Base-by-base conservation (phyloP, 2,888 invertebrate species). In the Autographa gamma region DNA sequence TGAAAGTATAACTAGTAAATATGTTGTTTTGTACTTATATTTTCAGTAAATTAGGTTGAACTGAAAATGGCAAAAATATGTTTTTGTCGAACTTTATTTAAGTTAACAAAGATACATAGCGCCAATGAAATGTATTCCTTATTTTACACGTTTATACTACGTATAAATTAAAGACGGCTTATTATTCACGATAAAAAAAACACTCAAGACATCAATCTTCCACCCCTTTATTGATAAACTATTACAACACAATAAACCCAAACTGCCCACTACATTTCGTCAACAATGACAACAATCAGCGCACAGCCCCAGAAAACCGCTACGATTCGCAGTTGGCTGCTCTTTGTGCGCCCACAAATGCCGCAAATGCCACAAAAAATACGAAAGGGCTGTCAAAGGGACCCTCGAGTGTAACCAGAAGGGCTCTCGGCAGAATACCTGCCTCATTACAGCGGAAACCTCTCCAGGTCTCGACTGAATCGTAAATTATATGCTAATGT, bases 361-460 rank as follows among this genome's bases (percentile, higher is more conserved):
- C 62, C 43, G 13, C 31, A 60, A 64, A 63, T 56, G 59, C 62
- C 43, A 34, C 56, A 58, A 54, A 63, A 61, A 67, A 56, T 63
- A 64, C 52, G 66, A 79, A 80, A 71, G 66, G 18, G 25, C 56
- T 56, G 68, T 68, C 77, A 77, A 77, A 77, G 76, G 48, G 63
- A 61, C 76, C 58, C 80, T 79, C 62, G 54, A 48, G 71, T 59
- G 76, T 76, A 80, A 76, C 63, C 63, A 73, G 66, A 48, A 80
- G 80, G 34, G 74, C 64, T 16, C 82, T 79, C 54, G 25, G 61
- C 52, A 52, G 71, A 72, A 66, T 71, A 73, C 73, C 80, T 79
- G 79, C 70, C 76, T 81, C 80, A 79, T 82, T 80, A 73, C 69
- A 19, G 66, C 73, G 66, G 63, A 34, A 66, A 69, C 80, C 79